phyloP scores from a whole-genome alignment of 2,113 vertebrate species.

The Archocentrus centrarchus region DNA sequence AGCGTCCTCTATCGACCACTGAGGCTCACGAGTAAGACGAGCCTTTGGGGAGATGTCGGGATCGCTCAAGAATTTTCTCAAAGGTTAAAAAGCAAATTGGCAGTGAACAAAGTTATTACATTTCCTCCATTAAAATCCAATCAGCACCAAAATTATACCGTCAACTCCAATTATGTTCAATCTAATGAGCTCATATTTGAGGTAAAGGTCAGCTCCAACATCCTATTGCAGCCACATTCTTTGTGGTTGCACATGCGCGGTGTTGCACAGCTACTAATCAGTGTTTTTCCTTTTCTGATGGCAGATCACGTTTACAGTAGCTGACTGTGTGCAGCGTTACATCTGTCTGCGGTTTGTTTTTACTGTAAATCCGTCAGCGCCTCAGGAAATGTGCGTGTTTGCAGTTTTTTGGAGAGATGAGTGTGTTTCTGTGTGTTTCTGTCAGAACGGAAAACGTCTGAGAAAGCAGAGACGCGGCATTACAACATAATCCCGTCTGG shows the following conservation, averaged over 20 bases:
- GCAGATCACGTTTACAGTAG: background rate
- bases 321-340: background rate
- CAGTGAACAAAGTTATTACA: constrained; percentile 33
- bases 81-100: constrained; percentile 51
- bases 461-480: constrained; percentile 21
- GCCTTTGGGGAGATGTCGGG: constrained; percentile 10
- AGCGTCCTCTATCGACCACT: background rate
- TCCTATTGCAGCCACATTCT: background rate
- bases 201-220: constrained; percentile 36
- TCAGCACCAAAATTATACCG: constrained; percentile 19
- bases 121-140: constrained; percentile 50
- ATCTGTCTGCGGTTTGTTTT: constrained; percentile 1
- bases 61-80: background rate
- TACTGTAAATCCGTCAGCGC: constrained; percentile 12
- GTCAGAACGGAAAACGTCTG: constrained; percentile 14
- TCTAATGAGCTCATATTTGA: constrained; percentile 13
- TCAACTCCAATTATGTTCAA: constrained; percentile 36
- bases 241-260: background rate
- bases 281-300: background rate
- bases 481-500: constrained; percentile 53
- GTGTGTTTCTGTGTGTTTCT: constrained; percentile 14
- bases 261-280: accelerated
- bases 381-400: constrained; percentile 22
- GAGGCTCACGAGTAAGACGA: background rate
- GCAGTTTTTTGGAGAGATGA: constrained; percentile 28